These are phyloP conservation scores for Drosophila leontia DNA, from an alignment of 1,140 invertebrate species.

Conservation along the genomic window DNA sequence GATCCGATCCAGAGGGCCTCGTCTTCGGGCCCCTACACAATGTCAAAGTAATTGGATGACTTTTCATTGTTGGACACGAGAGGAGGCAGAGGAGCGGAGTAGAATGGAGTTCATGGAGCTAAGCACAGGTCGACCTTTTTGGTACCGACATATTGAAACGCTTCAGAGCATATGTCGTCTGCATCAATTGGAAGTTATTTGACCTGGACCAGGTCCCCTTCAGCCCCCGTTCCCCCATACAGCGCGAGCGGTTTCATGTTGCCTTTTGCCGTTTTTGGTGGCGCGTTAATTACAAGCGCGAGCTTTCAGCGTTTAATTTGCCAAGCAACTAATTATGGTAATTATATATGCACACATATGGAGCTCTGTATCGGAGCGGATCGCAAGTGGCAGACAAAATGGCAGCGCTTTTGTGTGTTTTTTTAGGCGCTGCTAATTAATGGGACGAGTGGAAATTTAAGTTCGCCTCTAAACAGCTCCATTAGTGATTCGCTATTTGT, in stretches of 20 bases:
- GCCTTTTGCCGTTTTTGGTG: constrained; percentile 28
- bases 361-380: constrained; percentile 8
- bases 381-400: constrained; percentile 61
- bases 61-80: constrained; percentile 53
- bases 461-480: constrained; percentile 27
- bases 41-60: constrained; percentile 82
- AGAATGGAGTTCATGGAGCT: neutral
- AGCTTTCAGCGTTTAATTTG: constrained; percentile 58
- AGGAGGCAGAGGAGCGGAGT: neutral
- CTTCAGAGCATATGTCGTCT: constrained; percentile 58
- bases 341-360: constrained; percentile 51
- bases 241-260: constrained; percentile 6
- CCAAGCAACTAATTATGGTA: constrained; percentile 70
- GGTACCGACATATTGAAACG: constrained; percentile 63
- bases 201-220: constrained; percentile 5
- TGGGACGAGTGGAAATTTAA: constrained; percentile 60
- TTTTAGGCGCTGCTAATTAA: constrained; percentile 40
- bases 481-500: constrained; percentile 46
- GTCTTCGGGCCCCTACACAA: constrained; percentile 47
- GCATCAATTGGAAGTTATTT: constrained; percentile 64
- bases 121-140: constrained; percentile 28
- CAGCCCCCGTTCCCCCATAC: neutral
- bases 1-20: constrained; percentile 22
- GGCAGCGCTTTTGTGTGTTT: constrained; percentile 42
- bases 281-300: constrained; percentile 60